phyloP scores from a whole-genome alignment of 2,888 invertebrate species.

The Hedya salicella region DNA sequence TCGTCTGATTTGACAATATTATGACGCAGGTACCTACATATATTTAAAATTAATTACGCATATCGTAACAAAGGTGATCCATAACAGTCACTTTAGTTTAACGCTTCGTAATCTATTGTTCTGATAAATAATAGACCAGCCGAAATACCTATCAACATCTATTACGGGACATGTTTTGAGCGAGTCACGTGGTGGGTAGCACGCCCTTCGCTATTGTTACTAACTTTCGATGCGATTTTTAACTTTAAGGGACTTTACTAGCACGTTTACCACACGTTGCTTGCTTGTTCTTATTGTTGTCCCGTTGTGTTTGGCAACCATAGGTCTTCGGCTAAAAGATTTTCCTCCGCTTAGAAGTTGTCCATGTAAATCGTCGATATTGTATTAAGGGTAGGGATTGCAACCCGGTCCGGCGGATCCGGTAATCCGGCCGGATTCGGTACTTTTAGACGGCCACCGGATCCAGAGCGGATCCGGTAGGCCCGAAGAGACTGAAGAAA shows the following conservation, averaged over 20 bases:
- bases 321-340: slow-evolving; percentile 4
- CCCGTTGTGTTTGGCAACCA: neutral
- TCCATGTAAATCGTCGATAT: too few relatives aligned
- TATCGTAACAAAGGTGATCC: slow-evolving; percentile 14
- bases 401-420: too few relatives aligned
- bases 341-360: neutral
- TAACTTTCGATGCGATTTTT: slow-evolving; percentile 5
- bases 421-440: too few relatives aligned
- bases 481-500: too few relatives aligned
- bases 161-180: neutral
- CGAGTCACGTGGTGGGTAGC: slow-evolving; percentile 17
- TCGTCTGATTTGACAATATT: neutral
- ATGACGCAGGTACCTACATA: slow-evolving; percentile 1
- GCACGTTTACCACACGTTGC: slow-evolving; percentile 18
- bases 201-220: neutral
- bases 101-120: slow-evolving; percentile 26
- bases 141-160: slow-evolving; percentile 8
- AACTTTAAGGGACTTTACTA: neutral
- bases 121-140: slow-evolving; percentile 20
- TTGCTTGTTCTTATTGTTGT: too few relatives aligned
- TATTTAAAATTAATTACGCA: slow-evolving; percentile 1
- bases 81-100: slow-evolving; percentile 9
- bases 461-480: too few relatives aligned
- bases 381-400: too few relatives aligned
- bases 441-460: too few relatives aligned